A percentile compares a stretch with the other conserved stretches of the same genome.
Evolutionary conservation across 2,797 vertebrate genomes (phyloP).

Genomic region (Typhlichthys subterraneus): DNA sequence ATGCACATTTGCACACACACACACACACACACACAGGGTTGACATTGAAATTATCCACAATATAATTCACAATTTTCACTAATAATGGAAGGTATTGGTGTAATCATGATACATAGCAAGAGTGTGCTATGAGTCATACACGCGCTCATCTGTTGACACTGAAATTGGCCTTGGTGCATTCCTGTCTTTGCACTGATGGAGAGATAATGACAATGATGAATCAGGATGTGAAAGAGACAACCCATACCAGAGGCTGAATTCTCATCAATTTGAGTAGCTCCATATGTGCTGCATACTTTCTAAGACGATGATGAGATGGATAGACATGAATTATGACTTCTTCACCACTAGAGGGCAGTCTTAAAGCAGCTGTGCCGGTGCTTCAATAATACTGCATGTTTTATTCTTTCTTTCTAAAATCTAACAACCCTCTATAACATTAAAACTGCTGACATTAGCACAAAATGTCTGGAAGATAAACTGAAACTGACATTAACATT

Average conservation of each 20-base stretch:
- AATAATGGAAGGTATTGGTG: constrained; percentile 25
- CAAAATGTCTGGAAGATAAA: too few relatives aligned
- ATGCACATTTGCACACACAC: background rate
- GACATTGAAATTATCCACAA: constrained; percentile 15
- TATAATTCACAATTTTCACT: constrained; percentile 30
- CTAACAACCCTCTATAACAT: too few relatives aligned
- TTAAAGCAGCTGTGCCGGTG: constrained; percentile 15
- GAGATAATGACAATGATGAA: constrained; percentile 34
- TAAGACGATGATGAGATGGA: background rate
- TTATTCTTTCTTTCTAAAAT: too few relatives aligned
- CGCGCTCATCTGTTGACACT: constrained; percentile 26
- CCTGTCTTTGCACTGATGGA: constrained; percentile 17
- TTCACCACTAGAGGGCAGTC: constrained; percentile 58
- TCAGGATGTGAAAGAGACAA: constrained; percentile 9
- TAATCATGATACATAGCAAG: background rate
- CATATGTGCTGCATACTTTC: constrained; percentile 5
- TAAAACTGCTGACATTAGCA: too few relatives aligned
- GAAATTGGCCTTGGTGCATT: constrained; percentile 21
- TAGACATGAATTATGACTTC: constrained; percentile 14
- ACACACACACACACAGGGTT: background rate
- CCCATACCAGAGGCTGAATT: constrained; percentile 3
- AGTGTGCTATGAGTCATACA: constrained; percentile 26
- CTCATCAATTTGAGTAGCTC: constrained; percentile 2
- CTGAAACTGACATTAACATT: too few relatives aligned
- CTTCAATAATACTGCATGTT: background rate